Evolutionary conservation across 2,113 vertebrate species (phyloP), one percentile per base, ranked within the genome.

Genomic region (Calyptommatus sinebrachiatus): DNA sequence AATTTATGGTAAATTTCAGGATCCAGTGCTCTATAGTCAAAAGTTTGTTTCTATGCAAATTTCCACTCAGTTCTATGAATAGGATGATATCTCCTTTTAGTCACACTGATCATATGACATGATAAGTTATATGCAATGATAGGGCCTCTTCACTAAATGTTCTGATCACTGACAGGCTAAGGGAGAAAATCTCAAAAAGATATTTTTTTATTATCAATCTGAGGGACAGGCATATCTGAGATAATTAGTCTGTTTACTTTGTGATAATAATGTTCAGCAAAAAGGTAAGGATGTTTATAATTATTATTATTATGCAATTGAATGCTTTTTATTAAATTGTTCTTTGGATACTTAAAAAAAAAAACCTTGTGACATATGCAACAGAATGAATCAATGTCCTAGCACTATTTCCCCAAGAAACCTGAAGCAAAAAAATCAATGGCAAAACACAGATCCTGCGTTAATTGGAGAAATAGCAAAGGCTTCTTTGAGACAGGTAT

Each of bases 211-310:
- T 28, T 85, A 53, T 88, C 83, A 86, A 78, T 74, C 74, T 22
- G 61, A 80, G 83, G 87, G 89, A 82, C 86, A 86, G 67, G 69
- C 62, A 83, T 88, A 82, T 73, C 75, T 16, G 8, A 86, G 11
- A 86, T 80, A 29, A 89, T 81, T 92, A 78, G 83, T 14, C 45
- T 60, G 73, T 85, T 90, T 91, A 78, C 35, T 71, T 57, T 89
- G 45, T 14, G 85, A 45, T 78, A 62, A 57, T 77, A 86, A 79
- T 2, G 62, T 70, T 76, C 63, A n/a, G 18, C 60, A 86, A 85
- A 83, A 45, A 76, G 53, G 22, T 68, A 28, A 24, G 71, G 3
- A 53, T 57, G 16, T 14, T 53, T 9, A 53, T 53, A 3, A 53
- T n/a, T 9, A 66, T 61, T 24, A 61, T 61, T 61, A 28, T 28